Percentiles rank a stretch among this genome's conserved stretches.
These are phyloP conservation scores for Malaclemys terrapin DNA, from an alignment of 2,113 vertebrate genomes.

Conservation along the genomic window DNA sequence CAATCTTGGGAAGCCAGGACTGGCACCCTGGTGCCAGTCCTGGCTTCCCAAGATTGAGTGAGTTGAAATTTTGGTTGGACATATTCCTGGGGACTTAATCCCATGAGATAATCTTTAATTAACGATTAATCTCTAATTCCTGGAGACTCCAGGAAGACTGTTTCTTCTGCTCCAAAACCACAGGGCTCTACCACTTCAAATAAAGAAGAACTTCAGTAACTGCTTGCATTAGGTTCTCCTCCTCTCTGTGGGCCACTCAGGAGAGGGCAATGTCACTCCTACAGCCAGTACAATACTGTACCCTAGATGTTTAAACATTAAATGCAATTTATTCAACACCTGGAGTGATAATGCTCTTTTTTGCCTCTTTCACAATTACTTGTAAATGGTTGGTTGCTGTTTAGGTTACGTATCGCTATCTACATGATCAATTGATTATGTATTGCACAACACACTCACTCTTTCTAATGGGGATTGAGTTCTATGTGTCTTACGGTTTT, in stretches of 20 bases:
- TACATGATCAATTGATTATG: background rate
- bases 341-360: background rate
- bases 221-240: background rate
- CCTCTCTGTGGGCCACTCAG: rapidly evolving
- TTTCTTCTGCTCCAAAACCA: background rate
- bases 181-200: background rate
- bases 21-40: background rate
- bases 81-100: no score
- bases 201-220: background rate
- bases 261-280: background rate
- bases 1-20: background rate
- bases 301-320: background rate
- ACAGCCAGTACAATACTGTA: background rate
- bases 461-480: background rate
- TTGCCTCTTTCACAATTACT: background rate
- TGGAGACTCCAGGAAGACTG: no score
- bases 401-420: background rate
- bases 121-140: no score
- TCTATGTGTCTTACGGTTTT: background rate
- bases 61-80: no score
- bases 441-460: background rate
- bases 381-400: background rate
- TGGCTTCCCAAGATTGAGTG: no score
- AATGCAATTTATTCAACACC: background rate
- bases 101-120: no score